A percentile compares a stretch with the other conserved stretches of the same genome.
Conservation (phyloP, 2,797 vertebrate genomes). For the Manis javanica region DNA sequence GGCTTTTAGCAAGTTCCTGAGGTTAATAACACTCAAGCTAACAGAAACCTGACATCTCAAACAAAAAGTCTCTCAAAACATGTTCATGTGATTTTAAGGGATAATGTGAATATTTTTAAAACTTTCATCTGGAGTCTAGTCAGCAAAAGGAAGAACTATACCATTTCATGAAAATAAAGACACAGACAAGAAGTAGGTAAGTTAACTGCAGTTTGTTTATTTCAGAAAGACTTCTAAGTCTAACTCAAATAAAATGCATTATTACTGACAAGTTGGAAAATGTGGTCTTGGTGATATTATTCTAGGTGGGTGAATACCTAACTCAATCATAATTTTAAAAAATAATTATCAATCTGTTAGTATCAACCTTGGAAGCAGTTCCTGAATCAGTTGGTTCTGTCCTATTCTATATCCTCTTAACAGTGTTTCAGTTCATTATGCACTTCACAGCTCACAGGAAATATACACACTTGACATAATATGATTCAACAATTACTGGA, state of each 20-base stretch:
- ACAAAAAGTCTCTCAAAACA: background rate
- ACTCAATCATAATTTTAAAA: background rate
- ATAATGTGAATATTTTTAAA: background rate
- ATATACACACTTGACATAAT: background rate
- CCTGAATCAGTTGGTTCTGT: background rate
- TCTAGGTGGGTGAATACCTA: background rate
- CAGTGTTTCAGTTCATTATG: background rate
- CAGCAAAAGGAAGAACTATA: background rate
- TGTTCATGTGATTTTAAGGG: background rate
- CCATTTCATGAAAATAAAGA: background rate
- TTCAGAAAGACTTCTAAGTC: background rate
- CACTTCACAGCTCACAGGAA: background rate
- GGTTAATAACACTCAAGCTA: background rate
- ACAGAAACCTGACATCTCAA: background rate
- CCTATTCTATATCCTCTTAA: background rate
- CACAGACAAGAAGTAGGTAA: background rate
- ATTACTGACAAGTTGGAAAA: background rate
- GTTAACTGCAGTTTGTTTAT: background rate
- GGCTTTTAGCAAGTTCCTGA: background rate
- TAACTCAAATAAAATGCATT: background rate
- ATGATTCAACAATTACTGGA: background rate
- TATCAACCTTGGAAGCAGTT: background rate
- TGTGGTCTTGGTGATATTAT: background rate
- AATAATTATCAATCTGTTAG: background rate
- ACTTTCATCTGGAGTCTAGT: background rate